These are phyloP conservation scores for Agrotis ipsilon DNA, from an alignment of 2,888 invertebrate genomes.

Conservation along the genomic window DNA sequence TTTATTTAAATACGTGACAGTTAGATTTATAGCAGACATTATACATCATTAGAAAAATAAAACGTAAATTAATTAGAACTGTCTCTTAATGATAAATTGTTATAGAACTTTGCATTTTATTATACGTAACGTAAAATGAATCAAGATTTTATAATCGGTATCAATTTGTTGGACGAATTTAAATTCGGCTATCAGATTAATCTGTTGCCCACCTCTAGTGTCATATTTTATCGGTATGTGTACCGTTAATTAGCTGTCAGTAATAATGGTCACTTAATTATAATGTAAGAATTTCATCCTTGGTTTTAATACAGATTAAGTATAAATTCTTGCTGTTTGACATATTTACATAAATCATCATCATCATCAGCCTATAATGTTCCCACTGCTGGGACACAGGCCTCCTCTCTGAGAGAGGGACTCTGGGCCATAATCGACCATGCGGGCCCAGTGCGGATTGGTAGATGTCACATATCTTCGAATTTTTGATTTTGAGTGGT, in stretches of 20 bases:
- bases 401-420: no score
- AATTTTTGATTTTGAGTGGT: no score
- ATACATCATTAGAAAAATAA: slow-evolving; percentile 56
- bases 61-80: slow-evolving; percentile 58
- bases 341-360: no score
- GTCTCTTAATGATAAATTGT: slow-evolving; percentile 56
- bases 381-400: no score
- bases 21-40: slow-evolving; percentile 61
- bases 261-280: not conserved
- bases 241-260: slow-evolving; percentile 18
- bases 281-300: not conserved
- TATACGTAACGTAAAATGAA: slow-evolving; percentile 25
- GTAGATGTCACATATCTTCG: no score
- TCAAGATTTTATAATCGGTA: slow-evolving; percentile 47
- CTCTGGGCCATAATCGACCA: no score
- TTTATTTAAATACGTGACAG: slow-evolving; percentile 57
- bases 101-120: slow-evolving; percentile 45
- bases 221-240: not conserved
- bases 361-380: no score
- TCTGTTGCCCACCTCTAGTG: slow-evolving; percentile 14
- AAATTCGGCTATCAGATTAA: not conserved
- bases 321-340: no score
- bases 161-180: slow-evolving; percentile 39
- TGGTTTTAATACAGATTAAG: no score
- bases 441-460: no score